These are phyloP conservation scores for Globicephala melas DNA, from an alignment of 2,113 vertebrate genomes.

Conservation along the genomic window DNA sequence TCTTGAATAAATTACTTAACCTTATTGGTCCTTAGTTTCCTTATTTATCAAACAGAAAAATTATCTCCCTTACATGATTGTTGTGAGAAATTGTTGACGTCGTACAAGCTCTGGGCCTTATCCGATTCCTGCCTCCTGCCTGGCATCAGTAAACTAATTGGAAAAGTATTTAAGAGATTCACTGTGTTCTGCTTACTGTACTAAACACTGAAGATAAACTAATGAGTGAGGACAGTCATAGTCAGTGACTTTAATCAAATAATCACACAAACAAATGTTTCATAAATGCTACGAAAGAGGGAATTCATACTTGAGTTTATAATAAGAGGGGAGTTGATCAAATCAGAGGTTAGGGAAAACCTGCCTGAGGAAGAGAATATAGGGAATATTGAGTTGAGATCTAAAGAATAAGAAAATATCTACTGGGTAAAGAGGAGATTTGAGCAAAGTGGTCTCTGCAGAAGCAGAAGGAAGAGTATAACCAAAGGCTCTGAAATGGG, in stretches of 20 bases:
- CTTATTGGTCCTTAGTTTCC: not conserved
- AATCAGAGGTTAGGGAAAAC: not conserved
- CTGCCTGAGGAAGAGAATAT: not conserved
- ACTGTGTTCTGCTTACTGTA: not conserved
- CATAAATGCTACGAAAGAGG: not conserved
- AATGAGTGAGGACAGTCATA: not conserved
- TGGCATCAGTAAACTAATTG: not conserved
- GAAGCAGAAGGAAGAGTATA: not conserved
- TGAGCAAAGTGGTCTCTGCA: not conserved
- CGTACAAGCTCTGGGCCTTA: not conserved
- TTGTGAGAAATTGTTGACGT: not conserved
- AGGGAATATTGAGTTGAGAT: not conserved
- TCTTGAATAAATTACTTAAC: not conserved
- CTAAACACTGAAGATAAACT: not conserved
- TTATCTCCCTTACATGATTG: not conserved
- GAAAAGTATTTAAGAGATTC: not conserved
- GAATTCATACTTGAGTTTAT: constrained; percentile 5
- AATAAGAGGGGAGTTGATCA: not conserved
- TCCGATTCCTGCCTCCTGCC: not conserved
- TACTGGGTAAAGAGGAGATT: not conserved
- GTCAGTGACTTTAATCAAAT: not conserved
- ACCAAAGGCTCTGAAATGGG: not conserved
- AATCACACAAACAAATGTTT: constrained; percentile 7
- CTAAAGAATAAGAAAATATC: not conserved
- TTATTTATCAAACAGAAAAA: not conserved